Conservation (phyloP, 2,888 invertebrate genomes). For the Leptopterna dolabrata region DNA sequence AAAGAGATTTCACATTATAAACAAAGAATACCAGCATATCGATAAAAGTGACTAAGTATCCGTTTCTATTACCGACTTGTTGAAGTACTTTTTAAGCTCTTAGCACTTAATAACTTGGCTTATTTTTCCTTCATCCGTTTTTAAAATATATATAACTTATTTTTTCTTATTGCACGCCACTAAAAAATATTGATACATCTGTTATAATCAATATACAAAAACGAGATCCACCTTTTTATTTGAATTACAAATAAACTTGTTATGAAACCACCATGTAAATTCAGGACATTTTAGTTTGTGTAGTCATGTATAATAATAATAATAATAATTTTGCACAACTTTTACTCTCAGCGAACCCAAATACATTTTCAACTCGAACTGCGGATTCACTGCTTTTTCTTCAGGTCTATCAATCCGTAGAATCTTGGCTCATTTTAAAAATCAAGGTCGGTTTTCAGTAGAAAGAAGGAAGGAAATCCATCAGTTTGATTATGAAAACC, state of each 20-base stretch:
- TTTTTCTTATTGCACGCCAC: slow-evolving; percentile 17
- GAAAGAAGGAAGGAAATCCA: slow-evolving; percentile 21
- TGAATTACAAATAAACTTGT: neutral
- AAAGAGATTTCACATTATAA: neutral
- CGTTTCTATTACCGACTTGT: neutral
- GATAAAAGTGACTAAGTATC: neutral
- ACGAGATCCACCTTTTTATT: neutral
- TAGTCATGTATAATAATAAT: neutral
- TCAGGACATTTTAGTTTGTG: slow-evolving; percentile 22
- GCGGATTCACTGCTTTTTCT: neutral
- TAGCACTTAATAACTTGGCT: neutral
- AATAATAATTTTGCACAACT: neutral
- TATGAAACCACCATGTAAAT: slow-evolving; percentile 1
- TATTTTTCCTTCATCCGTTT: neutral
- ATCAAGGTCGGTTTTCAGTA: neutral
- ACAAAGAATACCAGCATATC: neutral
- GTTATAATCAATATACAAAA: neutral
- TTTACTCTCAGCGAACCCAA: neutral
- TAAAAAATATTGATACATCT: neutral
- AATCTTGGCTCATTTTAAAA: neutral
- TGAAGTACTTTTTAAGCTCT: slow-evolving; percentile 1
- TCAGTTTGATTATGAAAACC: slow-evolving; percentile 28
- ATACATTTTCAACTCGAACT: neutral
- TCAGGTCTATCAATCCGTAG: neutral
- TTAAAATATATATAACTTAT: neutral